Base-by-base conservation (phyloP, 2,888 invertebrate species). In the Dryadula phaetusa region DNA sequence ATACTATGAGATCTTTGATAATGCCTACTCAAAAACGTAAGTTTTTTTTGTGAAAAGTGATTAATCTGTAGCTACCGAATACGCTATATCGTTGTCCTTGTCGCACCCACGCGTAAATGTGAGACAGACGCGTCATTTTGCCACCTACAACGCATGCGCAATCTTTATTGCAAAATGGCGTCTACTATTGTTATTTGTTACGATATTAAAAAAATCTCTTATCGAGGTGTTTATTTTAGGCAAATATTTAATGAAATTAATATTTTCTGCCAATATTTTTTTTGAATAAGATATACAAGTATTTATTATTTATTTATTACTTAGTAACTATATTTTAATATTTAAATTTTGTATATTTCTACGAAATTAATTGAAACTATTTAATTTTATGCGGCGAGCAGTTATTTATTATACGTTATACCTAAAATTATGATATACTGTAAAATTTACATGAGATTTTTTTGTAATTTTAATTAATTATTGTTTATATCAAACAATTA, bases 121-220 rank as follows among this genome's bases (percentile, higher is more conserved):
- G 44, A 52, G 18, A 62, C 56, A 52, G 56, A 58, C 62, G 52
- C 70, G 67, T 70, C 63, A 64, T 61, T 61, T 56, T 65, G 64
- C 67, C 63, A 61, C 54, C 70, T 67, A 70, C 66, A 61, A 60
- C 64, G 67, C 70, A 64, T 67, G 56, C 67, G 56, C 64, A 56
- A 58, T 70, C 56, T 37, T 28, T 65, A 64, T 70, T 80, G 82
- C 85, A 84, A 86, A 83, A 85, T 85, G 84, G 84, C 86, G 77
- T 79, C 80, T 42, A 67, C 52, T 62, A 67, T 64, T 64, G 58
- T 58, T 64, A 64, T 47, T 64, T 64, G 47, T 58, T 64, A 58
- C 49, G 49, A 46, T 53, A 32, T 28, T 40, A 10, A 53, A 44
- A 62, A 47, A 49, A 18, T 53, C 2, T 8, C 22, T 18, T 49